Conservation (phyloP, 2,113 vertebrate genomes). For the Thermophis baileyi region DNA sequence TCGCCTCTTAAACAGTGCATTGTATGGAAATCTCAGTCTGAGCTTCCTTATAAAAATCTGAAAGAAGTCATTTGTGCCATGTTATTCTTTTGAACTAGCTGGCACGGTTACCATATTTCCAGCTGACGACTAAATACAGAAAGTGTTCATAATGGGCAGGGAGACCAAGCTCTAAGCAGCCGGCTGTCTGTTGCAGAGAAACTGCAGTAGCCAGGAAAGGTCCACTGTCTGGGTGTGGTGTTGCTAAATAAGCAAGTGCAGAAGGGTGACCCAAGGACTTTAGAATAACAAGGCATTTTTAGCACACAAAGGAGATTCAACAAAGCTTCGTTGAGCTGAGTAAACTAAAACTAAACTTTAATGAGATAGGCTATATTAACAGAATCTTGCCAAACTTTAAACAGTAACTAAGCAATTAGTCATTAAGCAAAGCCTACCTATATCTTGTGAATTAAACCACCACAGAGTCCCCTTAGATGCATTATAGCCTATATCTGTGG, state of each 20-base stretch:
- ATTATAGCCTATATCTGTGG: constrained; percentile 57
- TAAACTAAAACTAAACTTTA: not conserved
- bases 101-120: not conserved
- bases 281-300: constrained; percentile 12
- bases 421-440: too few species aligned
- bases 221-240: constrained; percentile 11
- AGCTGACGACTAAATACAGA: constrained; percentile 9
- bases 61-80: not conserved
- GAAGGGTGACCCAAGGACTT: not conserved
- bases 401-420: too few species aligned
- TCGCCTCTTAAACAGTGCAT: constrained; percentile 13
- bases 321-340: not conserved
- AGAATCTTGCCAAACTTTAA: not conserved
- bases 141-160: not conserved
- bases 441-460: constrained; percentile 58
- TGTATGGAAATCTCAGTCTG: not conserved
- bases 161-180: not conserved
- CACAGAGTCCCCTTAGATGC: constrained; percentile 49
- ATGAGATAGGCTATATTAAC: not conserved
- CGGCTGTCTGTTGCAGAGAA: not conserved
- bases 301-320: not conserved
- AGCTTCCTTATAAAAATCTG: not conserved
- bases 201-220: not conserved
- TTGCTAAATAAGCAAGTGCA: constrained; percentile 7
- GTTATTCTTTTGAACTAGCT: not conserved